Base-by-base conservation (phyloP, 2,888 invertebrate genomes). In the Himalopsyche anomala region DNA sequence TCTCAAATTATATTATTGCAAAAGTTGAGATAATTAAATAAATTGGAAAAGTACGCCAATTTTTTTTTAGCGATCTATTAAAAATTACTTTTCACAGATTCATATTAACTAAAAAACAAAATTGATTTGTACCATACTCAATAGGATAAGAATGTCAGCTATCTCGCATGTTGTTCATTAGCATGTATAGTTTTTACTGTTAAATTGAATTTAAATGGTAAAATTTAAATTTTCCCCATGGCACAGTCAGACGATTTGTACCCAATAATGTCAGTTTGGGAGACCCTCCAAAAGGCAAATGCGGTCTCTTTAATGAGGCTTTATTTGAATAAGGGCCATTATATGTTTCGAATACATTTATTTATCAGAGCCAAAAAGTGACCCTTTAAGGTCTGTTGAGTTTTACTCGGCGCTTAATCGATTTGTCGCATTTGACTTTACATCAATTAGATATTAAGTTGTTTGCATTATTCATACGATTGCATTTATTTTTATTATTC, bases 261-360 rank as follows among this genome's bases (percentile, higher is more conserved):
- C 55, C 82, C 85, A 85, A 85, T 85, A 85, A 85, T 82, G 85
- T 81, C 81, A 85, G 85, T 85, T 85, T 81, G 62, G 85, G 74
- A 74, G 82, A 62, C 85, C 62, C 82, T 81, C 85, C 79, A 79
- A 85, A 85, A 85, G 79, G 85, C 85, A 82, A 85, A 85, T 81
- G 85, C 85, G 85, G 85, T 82, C 85, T 54, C 82, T 85, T 85
- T 85, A 85, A 85, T 85, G 85, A 85, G 85, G 85, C 85, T 85
- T 85, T 85, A 85, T 85, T 85, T 85, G 85, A 85, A 81, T 85
- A 85, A 85, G 85, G 85, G 85, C 85, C 85, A 82, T 85, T 85
- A 85, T 85, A 81, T 85, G 85, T 81, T 85, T 74, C 85, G 74
- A 82, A 51, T 81, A 85, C 82, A 74, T 85, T 85, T 85, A 85